These are phyloP conservation scores for Carduelis carduelis DNA, from an alignment of 2,797 vertebrate species.

Conservation along the genomic window DNA sequence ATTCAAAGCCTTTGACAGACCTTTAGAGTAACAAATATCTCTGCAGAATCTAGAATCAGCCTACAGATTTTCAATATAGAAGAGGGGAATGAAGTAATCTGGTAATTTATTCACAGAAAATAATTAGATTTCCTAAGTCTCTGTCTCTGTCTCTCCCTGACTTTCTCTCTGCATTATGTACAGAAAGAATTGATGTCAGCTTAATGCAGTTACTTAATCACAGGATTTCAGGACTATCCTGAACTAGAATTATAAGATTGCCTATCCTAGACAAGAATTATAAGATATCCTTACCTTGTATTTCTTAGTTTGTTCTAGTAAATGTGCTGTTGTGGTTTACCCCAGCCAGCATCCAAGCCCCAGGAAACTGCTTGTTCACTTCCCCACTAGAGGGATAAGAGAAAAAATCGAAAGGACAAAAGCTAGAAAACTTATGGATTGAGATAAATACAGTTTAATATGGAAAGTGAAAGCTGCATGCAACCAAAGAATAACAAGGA, in stretches of 20 bases:
- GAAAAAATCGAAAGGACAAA: background rate
- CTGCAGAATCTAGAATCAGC: background rate
- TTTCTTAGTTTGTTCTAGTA: background rate
- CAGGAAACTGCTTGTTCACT: fast-evolving
- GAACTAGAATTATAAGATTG: background rate
- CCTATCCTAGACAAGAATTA: background rate
- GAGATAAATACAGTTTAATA: background rate
- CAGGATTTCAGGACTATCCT: background rate
- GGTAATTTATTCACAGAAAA: background rate
- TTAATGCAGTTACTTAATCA: background rate
- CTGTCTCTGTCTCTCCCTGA: background rate
- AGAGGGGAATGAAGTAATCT: background rate
- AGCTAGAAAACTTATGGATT: background rate
- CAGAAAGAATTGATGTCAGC: background rate
- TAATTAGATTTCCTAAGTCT: background rate
- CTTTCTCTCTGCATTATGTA: background rate
- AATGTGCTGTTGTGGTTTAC: background rate
- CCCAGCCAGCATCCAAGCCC: background rate
- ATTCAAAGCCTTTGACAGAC: background rate
- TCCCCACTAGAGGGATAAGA: background rate
- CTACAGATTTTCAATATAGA: background rate
- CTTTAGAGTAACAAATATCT: background rate
- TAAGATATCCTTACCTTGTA: background rate
- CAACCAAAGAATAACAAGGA: background rate
- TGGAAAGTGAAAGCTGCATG: background rate